Evolutionary conservation across 2,113 vertebrate genomes (phyloP), one percentile per base, ranked within the genome.

Genomic region (Aptenodytes forsteri): DNA sequence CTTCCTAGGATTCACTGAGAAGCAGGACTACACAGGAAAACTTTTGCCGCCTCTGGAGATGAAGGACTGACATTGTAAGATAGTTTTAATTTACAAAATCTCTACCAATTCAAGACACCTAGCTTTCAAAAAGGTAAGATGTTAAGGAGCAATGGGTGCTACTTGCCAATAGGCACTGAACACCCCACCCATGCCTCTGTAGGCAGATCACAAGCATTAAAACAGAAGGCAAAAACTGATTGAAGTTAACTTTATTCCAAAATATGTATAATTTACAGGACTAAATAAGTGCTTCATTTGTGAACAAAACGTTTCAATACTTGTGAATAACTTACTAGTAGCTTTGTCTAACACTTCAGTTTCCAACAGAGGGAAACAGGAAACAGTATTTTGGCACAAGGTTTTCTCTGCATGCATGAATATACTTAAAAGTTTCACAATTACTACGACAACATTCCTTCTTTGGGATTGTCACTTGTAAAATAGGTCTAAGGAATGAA

Each of bases 351-450:
- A 96, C 89, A 89, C 52, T 88, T 36, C 93, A 52, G 93, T 89
- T 96, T 96, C 91, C 81, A 94, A 92, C 70, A 91, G 42, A 90
- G 34, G 89, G 55, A 95, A 92, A 65, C 70, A 89, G 21, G 71
- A 90, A 86, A 96, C 94, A 96, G 92, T 78, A 88, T 90, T 76
- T 96, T 90, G 89, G 95, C 87, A 93, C 54, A 89, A 49, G 70
- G 27, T 96, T 89, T 96, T 92, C 76, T 92, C 66, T 94, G 96
- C 97, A 97, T 97, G 97, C 97, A 96, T 94, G 91, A 92, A 92
- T 73, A 78, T 90, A 96, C 66, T 77, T 56, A 73, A 50, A 91
- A 73, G 54, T 94, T 97, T 96, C 94, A 96, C 96, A 88, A 83
- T 80, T 85, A 89, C 71, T 58, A 96, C 95, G 87, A 91, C 73